A percentile compares a stretch with the other conserved stretches of the same genome.
phyloP scores from a whole-genome alignment of 2,888 invertebrate species.

The Disparrhopalites patrizii region DNA sequence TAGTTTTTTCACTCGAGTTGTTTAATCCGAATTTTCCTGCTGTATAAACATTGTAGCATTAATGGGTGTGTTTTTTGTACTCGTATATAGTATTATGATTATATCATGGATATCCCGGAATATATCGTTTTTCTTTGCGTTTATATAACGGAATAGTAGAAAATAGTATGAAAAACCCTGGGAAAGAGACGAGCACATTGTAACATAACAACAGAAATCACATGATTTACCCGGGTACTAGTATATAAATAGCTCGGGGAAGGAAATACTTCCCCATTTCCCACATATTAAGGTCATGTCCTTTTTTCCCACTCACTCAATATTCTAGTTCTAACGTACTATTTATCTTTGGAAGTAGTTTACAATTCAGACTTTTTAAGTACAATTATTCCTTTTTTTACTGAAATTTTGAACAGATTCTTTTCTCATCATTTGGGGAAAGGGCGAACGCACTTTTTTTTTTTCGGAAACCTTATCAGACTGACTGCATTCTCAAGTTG shows the following conservation, averaged over 20 bases:
- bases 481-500: background rate
- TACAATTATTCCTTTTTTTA: background rate
- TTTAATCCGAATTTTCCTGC: no score
- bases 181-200: no score
- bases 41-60: no score
- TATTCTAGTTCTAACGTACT: background rate
- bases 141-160: no score
- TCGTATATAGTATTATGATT: no score
- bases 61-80: no score
- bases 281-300: conserved; percentile 8
- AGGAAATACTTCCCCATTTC: background rate
- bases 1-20: no score
- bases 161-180: no score
- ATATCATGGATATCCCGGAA: no score
- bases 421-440: background rate
- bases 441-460: background rate
- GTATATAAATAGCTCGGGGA: background rate
- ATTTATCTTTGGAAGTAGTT: background rate
- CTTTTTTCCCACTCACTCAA: background rate
- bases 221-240: conserved; percentile 16
- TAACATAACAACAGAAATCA: no score
- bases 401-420: background rate
- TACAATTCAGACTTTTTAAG: background rate
- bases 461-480: background rate
- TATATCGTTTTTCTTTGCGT: no score